Base-by-base conservation (phyloP, 2,113 vertebrate genomes). In the Sinocyclocheilus anophthalmus region DNA sequence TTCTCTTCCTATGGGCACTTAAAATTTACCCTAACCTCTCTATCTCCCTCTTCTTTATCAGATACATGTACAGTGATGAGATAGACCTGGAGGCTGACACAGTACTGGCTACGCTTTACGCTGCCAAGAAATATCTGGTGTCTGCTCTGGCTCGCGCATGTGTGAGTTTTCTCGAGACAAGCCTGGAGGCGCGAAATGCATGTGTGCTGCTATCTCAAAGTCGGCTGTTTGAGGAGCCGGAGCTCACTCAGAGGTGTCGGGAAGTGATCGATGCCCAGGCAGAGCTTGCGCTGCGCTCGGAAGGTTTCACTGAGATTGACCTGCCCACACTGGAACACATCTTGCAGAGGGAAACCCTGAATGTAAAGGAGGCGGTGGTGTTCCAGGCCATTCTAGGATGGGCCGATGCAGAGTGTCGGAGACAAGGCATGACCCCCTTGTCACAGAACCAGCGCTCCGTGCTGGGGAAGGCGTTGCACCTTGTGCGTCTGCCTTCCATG, bases 91-190 rank as follows among this genome's bases (percentile, higher is more conserved):
- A 98, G 90, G 96, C 97, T 0, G 98, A 99, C 94, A 99, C 98
- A 0, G 98, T 99, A 92, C 95, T 99, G 90, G 97, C 97, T 90
- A 98, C 97, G 0, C 93, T 99, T 11, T 99, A 99, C 0, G 97
- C 97, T 33, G 97, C 98, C 92, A 99, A 99, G 94, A 99, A 99
- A 93, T 99, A 99, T 93, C 97, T 99, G 0, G 98, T 99, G 39
- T 97, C 97, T 0, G 96, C 97, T 0, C 92, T 99, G 91, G 98
- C 97, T 11, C 96, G 96, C 84, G 97, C 98, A 77, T 99, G 98
- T 8, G 98, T 99, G 87, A 95, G 92, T 92, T 99, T 99, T 91
- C 95, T 99, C 94, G 97, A 99, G 93, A 98, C 97, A 0, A 97
- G 97, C 87, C 94, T 99, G 91, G 97, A 99, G 88, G 98, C 97